phyloP scores from a whole-genome alignment of 2,113 vertebrate species.

The Macquaria ambigua region DNA sequence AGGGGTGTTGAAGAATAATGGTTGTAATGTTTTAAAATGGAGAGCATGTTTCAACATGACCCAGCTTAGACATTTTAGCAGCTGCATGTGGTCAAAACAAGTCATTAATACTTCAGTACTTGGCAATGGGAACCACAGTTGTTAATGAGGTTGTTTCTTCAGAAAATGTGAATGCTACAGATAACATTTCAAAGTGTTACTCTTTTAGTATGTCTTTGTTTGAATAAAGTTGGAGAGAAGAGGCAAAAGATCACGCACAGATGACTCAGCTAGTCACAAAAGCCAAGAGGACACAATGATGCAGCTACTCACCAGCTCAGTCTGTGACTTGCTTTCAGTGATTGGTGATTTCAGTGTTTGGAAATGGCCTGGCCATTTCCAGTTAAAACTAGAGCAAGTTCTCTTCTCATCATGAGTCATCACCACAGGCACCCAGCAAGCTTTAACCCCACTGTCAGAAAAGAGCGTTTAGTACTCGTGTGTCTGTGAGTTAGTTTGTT shows the following conservation, averaged over 20 bases:
- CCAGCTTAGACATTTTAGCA: neutral
- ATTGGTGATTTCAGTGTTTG: no score
- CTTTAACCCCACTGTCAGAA: neutral
- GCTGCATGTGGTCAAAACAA: slow-evolving; percentile 5
- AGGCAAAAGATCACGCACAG: neutral
- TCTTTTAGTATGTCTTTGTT: no score
- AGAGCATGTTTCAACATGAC: slow-evolving; percentile 6
- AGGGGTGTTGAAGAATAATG: slow-evolving; percentile 2
- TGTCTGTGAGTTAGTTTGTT: neutral
- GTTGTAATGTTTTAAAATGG: slow-evolving; percentile 21
- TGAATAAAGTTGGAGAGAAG: neutral
- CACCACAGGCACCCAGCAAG: neutral
- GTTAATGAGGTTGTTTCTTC: neutral
- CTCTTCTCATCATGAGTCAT: slow-evolving; percentile 18
- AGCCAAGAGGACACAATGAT: neutral
- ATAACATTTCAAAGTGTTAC: neutral
- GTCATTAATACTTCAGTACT: neutral
- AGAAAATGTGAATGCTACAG: neutral
- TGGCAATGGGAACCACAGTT: neutral
- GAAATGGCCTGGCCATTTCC: neutral
- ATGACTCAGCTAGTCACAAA: slow-evolving; percentile 35
- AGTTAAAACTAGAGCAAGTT: neutral
- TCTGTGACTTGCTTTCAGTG: neutral
- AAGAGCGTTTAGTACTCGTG: neutral
- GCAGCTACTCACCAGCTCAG: neutral